Evolutionary conservation across 2,113 vertebrate species (phyloP), one percentile per base, ranked within the genome.

Genomic region (Bujurquina vittata): DNA sequence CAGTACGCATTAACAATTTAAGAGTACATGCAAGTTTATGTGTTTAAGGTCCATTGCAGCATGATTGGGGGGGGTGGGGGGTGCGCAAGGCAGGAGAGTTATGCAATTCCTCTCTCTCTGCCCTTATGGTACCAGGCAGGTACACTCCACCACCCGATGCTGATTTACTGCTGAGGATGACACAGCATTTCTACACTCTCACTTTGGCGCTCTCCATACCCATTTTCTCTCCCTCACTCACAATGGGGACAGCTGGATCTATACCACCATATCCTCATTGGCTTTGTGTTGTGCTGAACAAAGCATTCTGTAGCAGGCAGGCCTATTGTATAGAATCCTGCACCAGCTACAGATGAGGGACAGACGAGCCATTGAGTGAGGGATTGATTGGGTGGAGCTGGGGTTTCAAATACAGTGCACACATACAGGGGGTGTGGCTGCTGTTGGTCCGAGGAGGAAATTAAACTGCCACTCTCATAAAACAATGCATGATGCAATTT

Each of bases 141-240:
- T 89, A 83, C 89, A 87, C 92, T 91, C 89, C 90, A 87, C 89
- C 89, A 85, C 86, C 93, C 89, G 43, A 84, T 88, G 81, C 90
- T 91, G 93, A 95, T 94, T 86, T 95, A 95, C 89, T 93, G 93
- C 91, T 74, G 87, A 87, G 93, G 92, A 95, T 95, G 95, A 96
- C 94, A 88, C 95, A 95, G 95, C 94, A 55, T 85, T 95, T 95
- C 93, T 88, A 83, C 81, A 69, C 88, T 77, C 90, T 89, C 88
- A 84, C 87, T 84, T 86, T 86, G 83, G 73, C 81, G 14, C 90
- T 87, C 90, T 84, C 88, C 49, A 81, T 87, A 88, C 85, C 81
- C 87, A 84, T 87, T 88, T 89, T 89, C 88, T 65, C 91, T 85
- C 80, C 31, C 88, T 89, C 92, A 79, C 78, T 91, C 81, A 92